Evolutionary conservation across 2,797 vertebrate genomes (phyloP), one percentile per base, ranked within the genome.

Genomic region (Protosalanx chinensis): DNA sequence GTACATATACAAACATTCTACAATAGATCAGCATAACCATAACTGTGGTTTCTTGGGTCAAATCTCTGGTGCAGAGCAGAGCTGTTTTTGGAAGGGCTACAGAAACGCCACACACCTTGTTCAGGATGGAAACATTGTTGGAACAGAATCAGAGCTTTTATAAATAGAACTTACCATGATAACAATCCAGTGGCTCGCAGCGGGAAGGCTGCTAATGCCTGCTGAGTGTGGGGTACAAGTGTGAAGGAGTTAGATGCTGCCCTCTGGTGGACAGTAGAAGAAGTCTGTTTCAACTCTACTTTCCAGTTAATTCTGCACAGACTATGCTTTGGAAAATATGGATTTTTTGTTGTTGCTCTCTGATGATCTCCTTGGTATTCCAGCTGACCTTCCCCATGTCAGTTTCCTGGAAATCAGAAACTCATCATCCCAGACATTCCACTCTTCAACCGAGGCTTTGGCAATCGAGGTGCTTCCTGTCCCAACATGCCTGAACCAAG

Each of bases 121-220:
- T 67, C 32, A 67, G 32, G 79, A 78, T 82, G 76, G 75, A 86
- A 83, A 81, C 81, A 82, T 79, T 49, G 76, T 78, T 77, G 76
- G 65, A 80, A 86, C 86, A 88, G 86, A 90, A 81, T 89, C 85
- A 82, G 84, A 83, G 72, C 67, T 88, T 89, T 87, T 87, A 88
- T 81, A 84, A 87, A 91, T 87, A 88, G 86, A 81, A 20, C 78
- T 76, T 74, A 78, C 76, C 83, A 75, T 75, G 86, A 86, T 86
- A 84, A 85, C 77, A 85, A 33, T 82, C 73, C 76, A 80, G 76
- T 75, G 76, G 73, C 75, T 70, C 76, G 72, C 84, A 68, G 79
- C 59, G 70, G 62, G 72, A 72, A 78, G 68, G 79, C 82, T 74
- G 67, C 80, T 64, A 71, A 74, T 77, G 73, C 85, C 79, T 77